Percentiles rank a stretch among this genome's conserved stretches.
These are phyloP conservation scores for Creontiades dilutus DNA, from an alignment of 2,888 invertebrate genomes.

Conservation along the genomic window DNA sequence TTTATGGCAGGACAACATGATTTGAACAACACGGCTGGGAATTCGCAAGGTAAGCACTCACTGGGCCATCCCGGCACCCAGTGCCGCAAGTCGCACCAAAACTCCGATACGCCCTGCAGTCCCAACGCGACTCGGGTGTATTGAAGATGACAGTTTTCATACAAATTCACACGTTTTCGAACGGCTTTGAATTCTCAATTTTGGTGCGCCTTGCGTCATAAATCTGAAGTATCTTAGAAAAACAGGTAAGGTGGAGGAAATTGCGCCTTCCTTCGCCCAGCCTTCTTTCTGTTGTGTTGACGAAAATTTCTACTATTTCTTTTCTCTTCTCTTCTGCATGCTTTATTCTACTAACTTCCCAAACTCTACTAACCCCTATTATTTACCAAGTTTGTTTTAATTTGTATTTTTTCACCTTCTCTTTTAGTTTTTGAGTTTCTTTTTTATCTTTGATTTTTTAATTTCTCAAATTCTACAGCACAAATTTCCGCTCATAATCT, in stretches of 20 bases:
- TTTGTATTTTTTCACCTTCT: slow-evolving; percentile 57
- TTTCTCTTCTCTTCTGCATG: slow-evolving; percentile 66
- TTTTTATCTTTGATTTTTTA: slow-evolving; percentile 37
- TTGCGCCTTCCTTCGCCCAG: slow-evolving; percentile 64
- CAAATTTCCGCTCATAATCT: slow-evolving; percentile 63
- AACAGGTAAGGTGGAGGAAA: slow-evolving; percentile 69
- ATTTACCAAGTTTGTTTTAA: slow-evolving; percentile 56
- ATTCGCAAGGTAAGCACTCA: slow-evolving; percentile 72
- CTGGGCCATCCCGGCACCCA: slow-evolving; percentile 47
- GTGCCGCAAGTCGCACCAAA: slow-evolving; percentile 57
- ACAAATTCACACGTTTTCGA: not conserved
- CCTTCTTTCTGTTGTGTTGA: slow-evolving; percentile 51
- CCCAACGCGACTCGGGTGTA: no score
- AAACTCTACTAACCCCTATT: slow-evolving; percentile 71
- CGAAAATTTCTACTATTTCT: slow-evolving; percentile 42
- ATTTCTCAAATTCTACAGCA: slow-evolving; percentile 63
- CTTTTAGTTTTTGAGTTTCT: slow-evolving; percentile 61
- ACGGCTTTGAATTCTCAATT: slow-evolving; percentile 8
- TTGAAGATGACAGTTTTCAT: not conserved
- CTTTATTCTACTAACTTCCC: slow-evolving; percentile 71
- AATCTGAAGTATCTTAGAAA: slow-evolving; percentile 43
- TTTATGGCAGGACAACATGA: slow-evolving; percentile 73
- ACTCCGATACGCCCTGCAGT: not conserved
- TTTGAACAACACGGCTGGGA: slow-evolving; percentile 72
- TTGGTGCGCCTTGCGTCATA: slow-evolving; percentile 58